Evolutionary conservation across 2,888 invertebrate genomes (phyloP), one percentile per base, ranked within the genome.

Genomic region (Cryptus viduatorius): DNA sequence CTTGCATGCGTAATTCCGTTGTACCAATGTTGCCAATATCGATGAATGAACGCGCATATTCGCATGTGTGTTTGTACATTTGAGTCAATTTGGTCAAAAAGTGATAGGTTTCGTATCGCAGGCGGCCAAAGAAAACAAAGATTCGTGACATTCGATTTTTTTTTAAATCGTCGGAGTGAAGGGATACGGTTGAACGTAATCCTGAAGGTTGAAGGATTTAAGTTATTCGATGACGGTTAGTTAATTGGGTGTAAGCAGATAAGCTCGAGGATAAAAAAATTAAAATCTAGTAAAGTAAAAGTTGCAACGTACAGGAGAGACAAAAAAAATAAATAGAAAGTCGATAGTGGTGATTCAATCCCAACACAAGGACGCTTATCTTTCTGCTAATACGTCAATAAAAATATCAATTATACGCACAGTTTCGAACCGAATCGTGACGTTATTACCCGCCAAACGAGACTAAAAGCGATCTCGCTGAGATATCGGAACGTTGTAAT

Each of bases 1-100:
- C 48, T 29, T 29, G 48, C 24, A 67, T 48, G n/a, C 4, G 10
- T 50, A 50, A 50, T n/a, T 50, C 7, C 53, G n/a, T 14, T 10
- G 5, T 7, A 46, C 12, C 12, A 16, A 69, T 12, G n/a, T 16
- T 37, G 14, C 19, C 4, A 37, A 71, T 31, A 10, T 24, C 31
- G 37, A 71, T 53, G 69, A 53, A 71, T 71, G 69, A 71, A 71
- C 69, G 37, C 12, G 37, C 19, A 16, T 16, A 53, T 14, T 50
- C 53, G 10, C 14, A 44, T 16, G 56, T 44, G 5, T 59, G 44
- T 24, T 61, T 29, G 31, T n/a, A 73, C 61, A 73, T 44, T 61
- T 73, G 59, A 46, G 16, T 31, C 4, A 59, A 61, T 61, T 73
- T 29, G 56, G 4, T 16, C 53, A 19, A 29, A 48, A 68, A 5